These are phyloP conservation scores for Myotis lucifugus DNA, from an alignment of 2,113 vertebrate species.

Conservation along the genomic window DNA sequence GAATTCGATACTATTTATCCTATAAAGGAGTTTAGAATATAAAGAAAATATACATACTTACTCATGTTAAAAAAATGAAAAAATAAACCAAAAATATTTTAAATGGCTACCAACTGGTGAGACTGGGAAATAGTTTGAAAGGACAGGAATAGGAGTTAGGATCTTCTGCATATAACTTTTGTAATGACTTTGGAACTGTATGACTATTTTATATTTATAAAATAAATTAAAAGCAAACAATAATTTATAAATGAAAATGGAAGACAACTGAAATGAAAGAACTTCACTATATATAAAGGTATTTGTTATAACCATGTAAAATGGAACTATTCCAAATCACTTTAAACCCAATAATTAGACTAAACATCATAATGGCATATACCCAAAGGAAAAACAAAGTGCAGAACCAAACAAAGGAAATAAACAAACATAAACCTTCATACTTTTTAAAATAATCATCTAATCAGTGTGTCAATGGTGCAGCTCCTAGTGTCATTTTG, in stretches of 20 bases:
- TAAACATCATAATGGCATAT: not conserved
- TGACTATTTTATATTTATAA: not conserved
- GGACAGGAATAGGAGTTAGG: not conserved
- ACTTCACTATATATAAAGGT: not conserved
- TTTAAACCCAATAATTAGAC: not conserved
- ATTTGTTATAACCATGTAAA: not conserved
- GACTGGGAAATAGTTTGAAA: not conserved
- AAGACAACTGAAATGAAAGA: constrained; percentile 10
- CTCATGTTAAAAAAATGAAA: not conserved
- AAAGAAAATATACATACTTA: not conserved
- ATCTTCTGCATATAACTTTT: not conserved
- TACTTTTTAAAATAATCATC: not conserved
- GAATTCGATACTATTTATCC: not conserved
- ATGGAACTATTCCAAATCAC: not conserved
- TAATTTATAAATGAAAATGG: not conserved
- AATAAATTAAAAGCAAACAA: not conserved
- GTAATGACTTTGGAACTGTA: not conserved
- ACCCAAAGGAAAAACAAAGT: not conserved
- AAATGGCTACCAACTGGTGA: not conserved
- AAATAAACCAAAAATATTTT: not conserved
- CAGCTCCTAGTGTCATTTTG: not conserved
- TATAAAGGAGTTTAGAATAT: not conserved
- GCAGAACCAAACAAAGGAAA: not conserved
- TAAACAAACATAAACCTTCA: not conserved
- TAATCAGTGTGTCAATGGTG: fast-evolving